Evolutionary conservation across 2,888 invertebrate genomes (phyloP).

Genomic region (Drosophila niveifrons): DNA sequence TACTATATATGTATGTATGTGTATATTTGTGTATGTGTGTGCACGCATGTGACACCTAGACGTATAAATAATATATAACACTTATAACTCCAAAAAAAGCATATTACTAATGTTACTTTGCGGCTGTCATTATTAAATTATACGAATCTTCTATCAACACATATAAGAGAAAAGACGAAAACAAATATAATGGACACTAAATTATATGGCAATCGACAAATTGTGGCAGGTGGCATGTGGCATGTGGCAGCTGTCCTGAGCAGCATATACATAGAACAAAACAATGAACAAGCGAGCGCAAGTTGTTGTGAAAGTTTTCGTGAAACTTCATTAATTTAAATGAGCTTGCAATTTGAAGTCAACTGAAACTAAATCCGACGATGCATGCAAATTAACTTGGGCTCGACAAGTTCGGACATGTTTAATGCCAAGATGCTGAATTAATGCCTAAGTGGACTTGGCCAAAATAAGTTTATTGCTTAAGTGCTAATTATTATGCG

Average conservation of each 20-base stretch:
- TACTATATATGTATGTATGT: slow-evolving; percentile 4
- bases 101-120: slow-evolving; percentile 30
- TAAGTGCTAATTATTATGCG: slow-evolving; percentile 17
- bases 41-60: slow-evolving; percentile 55
- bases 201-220: slow-evolving; percentile 11
- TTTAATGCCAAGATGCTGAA: slow-evolving; percentile 25
- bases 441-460: slow-evolving; percentile 3
- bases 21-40: not conserved
- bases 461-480: slow-evolving; percentile 15
- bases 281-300: slow-evolving; percentile 3
- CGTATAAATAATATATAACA: slow-evolving; percentile 68
- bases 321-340: slow-evolving; percentile 64
- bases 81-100: slow-evolving; percentile 51
- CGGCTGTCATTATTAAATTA: slow-evolving; percentile 74
- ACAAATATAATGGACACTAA: slow-evolving; percentile 52
- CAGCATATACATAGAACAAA: not conserved
- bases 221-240: slow-evolving; percentile 14
- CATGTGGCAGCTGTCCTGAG: slow-evolving; percentile 15
- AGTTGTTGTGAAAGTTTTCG: slow-evolving; percentile 53
- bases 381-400: slow-evolving; percentile 57
- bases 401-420: slow-evolving; percentile 30
- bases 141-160: slow-evolving; percentile 15
- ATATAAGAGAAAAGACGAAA: slow-evolving; percentile 24
- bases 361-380: slow-evolving; percentile 38
- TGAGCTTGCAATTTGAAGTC: slow-evolving; percentile 55